A percentile compares a stretch with the other conserved stretches of the same genome.
Evolutionary conservation across 2,888 invertebrate genomes (phyloP).

Genomic region (Nebria brevicollis): DNA sequence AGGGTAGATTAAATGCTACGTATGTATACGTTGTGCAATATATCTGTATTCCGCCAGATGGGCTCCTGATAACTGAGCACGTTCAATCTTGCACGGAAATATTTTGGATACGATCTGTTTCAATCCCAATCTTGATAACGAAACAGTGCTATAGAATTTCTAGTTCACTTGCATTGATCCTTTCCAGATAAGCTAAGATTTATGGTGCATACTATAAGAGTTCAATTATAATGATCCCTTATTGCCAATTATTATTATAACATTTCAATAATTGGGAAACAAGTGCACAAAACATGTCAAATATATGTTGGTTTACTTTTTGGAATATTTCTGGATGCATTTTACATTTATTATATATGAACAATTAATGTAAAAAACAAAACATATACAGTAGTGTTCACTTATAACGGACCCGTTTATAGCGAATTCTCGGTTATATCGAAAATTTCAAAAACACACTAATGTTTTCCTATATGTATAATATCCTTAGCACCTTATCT

Average conservation of each 20-base stretch:
- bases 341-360: no score
- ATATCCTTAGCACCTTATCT: no score
- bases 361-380: no score
- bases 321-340: no score
- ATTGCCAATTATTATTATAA: not conserved
- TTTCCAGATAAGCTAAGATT: not conserved
- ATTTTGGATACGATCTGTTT: slow-evolving; percentile 1
- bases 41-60: not conserved
- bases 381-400: no score
- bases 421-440: no score
- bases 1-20: not conserved
- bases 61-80: not conserved
- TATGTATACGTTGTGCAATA: not conserved
- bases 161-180: not conserved
- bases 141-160: not conserved
- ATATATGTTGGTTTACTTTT: no score
- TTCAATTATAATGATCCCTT: not conserved
- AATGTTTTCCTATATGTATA: no score
- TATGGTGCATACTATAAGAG: not conserved
- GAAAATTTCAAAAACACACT: no score
- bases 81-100: not conserved
- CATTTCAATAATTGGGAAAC: not conserved
- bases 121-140: not conserved
- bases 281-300: not conserved
- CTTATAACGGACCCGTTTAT: no score